Conservation (phyloP, 2,113 vertebrate species). For the Hoplias malabaricus region DNA sequence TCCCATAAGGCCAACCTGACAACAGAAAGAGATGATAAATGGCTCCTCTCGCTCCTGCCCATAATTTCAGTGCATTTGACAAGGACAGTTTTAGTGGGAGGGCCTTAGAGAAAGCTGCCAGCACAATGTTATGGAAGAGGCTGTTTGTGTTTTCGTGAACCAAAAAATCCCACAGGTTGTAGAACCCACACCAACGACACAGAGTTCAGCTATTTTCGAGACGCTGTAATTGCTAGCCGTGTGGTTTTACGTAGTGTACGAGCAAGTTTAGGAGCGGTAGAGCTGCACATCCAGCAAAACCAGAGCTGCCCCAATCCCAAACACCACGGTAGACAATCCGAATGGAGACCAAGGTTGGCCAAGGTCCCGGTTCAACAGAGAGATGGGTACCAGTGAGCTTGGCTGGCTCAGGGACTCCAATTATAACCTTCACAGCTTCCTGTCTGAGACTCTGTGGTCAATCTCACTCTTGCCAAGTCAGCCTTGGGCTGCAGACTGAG, state of each 20-base stretch:
- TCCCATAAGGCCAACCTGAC: constrained; percentile 38
- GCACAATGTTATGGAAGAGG: constrained; percentile 31
- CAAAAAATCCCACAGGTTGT: constrained; percentile 61
- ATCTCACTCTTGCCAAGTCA: constrained; percentile 49
- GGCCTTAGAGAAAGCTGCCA: not conserved
- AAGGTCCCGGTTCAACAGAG: constrained; percentile 46
- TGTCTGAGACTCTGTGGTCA: constrained; percentile 51
- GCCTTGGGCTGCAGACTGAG: constrained; percentile 39
- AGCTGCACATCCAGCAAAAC: constrained; percentile 52
- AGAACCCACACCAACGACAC: constrained; percentile 55
- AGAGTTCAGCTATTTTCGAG: constrained; percentile 62
- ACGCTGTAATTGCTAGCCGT: constrained; percentile 64
- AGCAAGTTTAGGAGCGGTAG: constrained; percentile 48
- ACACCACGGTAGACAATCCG: constrained; percentile 17
- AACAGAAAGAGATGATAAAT: constrained; percentile 64
- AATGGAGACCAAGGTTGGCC: constrained; percentile 50
- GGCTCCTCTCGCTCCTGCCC: constrained; percentile 45
- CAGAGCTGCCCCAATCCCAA: constrained; percentile 47
- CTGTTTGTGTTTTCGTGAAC: constrained; percentile 52
- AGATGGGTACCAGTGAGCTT: constrained; percentile 40
- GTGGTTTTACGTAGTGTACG: constrained; percentile 54
- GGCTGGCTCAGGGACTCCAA: constrained; percentile 52
- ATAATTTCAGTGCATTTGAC: constrained; percentile 19
- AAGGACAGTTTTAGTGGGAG: constrained; percentile 1
- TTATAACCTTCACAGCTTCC: constrained; percentile 60